Evolutionary conservation across 2,113 vertebrate species (phyloP).

Genomic region (Rhinichthys klamathensis): DNA sequence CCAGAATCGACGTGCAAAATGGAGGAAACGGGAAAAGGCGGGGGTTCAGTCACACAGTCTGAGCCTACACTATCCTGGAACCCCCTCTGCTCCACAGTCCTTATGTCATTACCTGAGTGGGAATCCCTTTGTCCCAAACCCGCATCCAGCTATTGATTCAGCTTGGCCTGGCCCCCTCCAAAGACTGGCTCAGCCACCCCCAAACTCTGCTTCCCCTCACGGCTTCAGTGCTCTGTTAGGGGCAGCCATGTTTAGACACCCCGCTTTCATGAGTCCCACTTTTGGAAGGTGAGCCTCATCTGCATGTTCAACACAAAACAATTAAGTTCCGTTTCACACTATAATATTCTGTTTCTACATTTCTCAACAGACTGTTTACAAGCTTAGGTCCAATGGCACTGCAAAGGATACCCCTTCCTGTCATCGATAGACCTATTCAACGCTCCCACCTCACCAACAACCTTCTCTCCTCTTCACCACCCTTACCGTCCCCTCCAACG

Average conservation of each 20-base stretch:
- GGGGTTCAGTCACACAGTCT: constrained; percentile 81
- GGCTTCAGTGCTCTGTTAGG: constrained; percentile 83
- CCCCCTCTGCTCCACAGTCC: constrained; percentile 79
- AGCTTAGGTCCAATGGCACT: constrained; percentile 81
- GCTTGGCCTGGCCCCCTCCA: constrained; percentile 81
- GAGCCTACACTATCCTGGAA: constrained; percentile 82
- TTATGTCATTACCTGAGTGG: constrained; percentile 84
- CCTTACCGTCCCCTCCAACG: constrained; percentile 67
- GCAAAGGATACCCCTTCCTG: constrained; percentile 75
- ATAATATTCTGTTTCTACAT: constrained; percentile 17
- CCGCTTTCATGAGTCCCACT: constrained; percentile 82
- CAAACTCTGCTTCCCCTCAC: constrained; percentile 75
- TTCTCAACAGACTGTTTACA: constrained; percentile 78
- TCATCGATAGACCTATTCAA: constrained; percentile 72
- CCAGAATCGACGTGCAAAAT: constrained; percentile 90
- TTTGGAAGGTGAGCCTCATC: constrained; percentile 80
- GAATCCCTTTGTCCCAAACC: constrained; percentile 80
- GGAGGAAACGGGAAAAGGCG: constrained; percentile 88
- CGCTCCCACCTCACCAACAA: constrained; percentile 72
- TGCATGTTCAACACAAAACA: background rate
- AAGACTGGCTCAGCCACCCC: constrained; percentile 76
- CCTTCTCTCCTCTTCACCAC: constrained; percentile 46
- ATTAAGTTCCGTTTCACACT: background rate
- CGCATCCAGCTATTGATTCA: constrained; percentile 80
- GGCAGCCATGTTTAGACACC: constrained; percentile 82